A percentile compares a stretch with the other conserved stretches of the same genome.
These are phyloP conservation scores for Bubalus kerabau DNA, from an alignment of 2,113 vertebrate genomes.

Conservation along the genomic window DNA sequence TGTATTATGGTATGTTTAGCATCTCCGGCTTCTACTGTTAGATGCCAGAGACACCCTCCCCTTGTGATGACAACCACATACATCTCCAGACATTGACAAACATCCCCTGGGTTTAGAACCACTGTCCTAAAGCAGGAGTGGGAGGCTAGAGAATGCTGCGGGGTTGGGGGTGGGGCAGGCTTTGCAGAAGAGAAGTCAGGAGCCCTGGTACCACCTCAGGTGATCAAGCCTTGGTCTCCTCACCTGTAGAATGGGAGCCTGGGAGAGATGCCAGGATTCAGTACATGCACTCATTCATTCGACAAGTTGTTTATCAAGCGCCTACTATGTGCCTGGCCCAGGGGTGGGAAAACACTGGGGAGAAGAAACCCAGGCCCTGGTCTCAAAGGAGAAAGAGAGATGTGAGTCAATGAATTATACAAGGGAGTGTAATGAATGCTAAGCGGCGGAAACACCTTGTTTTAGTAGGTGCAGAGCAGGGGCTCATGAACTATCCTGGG, in stretches of 20 bases:
- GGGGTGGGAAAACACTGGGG: background rate
- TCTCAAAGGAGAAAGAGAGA: background rate
- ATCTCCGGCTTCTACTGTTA: background rate
- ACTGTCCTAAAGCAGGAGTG: background rate
- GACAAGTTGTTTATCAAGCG: background rate
- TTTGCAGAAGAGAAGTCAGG: background rate
- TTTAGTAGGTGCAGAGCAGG: background rate
- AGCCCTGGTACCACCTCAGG: background rate
- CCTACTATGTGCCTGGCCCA: background rate
- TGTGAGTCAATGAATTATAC: background rate
- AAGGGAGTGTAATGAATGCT: background rate
- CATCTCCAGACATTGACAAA: background rate
- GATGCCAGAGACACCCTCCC: background rate
- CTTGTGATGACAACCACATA: background rate
- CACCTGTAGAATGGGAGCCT: background rate
- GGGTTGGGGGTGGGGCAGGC: background rate
- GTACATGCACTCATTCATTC: background rate
- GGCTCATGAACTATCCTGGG: background rate
- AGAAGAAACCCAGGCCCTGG: background rate
- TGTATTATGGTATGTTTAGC: accelerated
- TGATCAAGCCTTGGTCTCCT: background rate
- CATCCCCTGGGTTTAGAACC: background rate
- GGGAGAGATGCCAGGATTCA: background rate
- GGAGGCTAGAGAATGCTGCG: background rate
- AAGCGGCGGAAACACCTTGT: background rate